phyloP scores from a whole-genome alignment of 1,140 invertebrate genomes.

The Sinella curviseta region DNA sequence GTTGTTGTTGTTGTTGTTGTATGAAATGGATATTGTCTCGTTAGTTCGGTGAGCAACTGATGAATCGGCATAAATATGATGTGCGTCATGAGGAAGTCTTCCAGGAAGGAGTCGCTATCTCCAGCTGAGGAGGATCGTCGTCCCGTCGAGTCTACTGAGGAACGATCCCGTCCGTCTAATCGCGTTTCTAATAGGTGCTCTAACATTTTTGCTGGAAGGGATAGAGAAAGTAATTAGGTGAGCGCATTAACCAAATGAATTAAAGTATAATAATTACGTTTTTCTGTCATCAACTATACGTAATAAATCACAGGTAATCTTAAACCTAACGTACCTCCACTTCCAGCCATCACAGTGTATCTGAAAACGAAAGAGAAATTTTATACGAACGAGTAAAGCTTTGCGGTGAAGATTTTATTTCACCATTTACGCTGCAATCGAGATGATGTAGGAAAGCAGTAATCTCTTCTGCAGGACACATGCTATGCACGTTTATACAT shows the following conservation, averaged over 20 bases:
- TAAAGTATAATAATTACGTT: too few species aligned
- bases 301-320: too few species aligned
- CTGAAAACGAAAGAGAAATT: slow-evolving; percentile 59
- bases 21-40: slow-evolving; percentile 73
- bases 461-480: neutral
- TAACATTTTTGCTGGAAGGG: slow-evolving; percentile 81
- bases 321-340: too few species aligned
- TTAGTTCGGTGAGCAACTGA: slow-evolving; percentile 72
- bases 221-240: too few species aligned
- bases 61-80: slow-evolving; percentile 81
- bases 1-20: slow-evolving; percentile 3
- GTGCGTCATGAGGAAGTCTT: slow-evolving; percentile 85
- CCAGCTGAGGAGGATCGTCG: slow-evolving; percentile 54
- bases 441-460: too few species aligned
- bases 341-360: slow-evolving; percentile 86
- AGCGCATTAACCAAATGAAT: too few species aligned
- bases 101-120: slow-evolving; percentile 69
- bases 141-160: slow-evolving; percentile 30
- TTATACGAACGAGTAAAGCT: too few species aligned
- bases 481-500: neutral
- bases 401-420: too few species aligned
- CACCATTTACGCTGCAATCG: neutral
- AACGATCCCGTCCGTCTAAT: slow-evolving; percentile 61
- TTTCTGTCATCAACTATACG: too few species aligned
- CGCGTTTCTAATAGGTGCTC: slow-evolving; percentile 82